Percentiles rank a stretch among this genome's conserved stretches.
Evolutionary conservation across 1,140 invertebrate genomes (phyloP).

Genomic region (Ooceraea biroi): DNA sequence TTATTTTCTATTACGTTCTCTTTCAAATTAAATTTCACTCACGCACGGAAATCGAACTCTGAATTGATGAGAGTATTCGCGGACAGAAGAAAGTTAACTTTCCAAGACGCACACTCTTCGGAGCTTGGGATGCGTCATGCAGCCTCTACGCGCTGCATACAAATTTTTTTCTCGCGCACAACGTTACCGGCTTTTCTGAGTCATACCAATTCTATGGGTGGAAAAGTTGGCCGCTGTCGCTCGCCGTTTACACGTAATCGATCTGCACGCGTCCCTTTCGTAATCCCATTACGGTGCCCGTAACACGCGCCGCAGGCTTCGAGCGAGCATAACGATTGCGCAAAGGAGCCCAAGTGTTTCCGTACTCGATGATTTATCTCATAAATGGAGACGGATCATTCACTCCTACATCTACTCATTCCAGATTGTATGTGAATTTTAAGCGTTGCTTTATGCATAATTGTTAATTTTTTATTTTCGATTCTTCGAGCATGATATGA

Average conservation of each 20-base stretch:
- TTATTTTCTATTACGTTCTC: too few species aligned
- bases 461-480: too few species aligned
- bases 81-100: conserved; percentile 4
- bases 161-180: not conserved
- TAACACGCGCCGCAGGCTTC: conserved; percentile 31
- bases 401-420: not conserved
- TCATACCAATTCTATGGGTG: conserved; percentile 31
- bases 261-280: conserved; percentile 47
- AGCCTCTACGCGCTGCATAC: conserved; percentile 20
- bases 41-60: too few species aligned
- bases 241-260: conserved; percentile 47
- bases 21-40: too few species aligned
- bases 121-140: not conserved
- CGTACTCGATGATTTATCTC: not conserved
- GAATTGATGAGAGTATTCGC: not conserved
- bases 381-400: not conserved
- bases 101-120: not conserved
- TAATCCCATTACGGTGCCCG: conserved; percentile 43
- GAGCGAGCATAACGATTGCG: conserved; percentile 26
- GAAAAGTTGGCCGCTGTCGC: conserved; percentile 39
- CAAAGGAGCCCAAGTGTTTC: conserved; percentile 5
- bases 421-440: not conserved
- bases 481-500: too few species aligned
- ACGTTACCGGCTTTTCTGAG: conserved; percentile 25
- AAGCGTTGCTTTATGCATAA: not conserved